Base-by-base conservation (phyloP, 2,888 invertebrate species). In the Crioceris asparagi region DNA sequence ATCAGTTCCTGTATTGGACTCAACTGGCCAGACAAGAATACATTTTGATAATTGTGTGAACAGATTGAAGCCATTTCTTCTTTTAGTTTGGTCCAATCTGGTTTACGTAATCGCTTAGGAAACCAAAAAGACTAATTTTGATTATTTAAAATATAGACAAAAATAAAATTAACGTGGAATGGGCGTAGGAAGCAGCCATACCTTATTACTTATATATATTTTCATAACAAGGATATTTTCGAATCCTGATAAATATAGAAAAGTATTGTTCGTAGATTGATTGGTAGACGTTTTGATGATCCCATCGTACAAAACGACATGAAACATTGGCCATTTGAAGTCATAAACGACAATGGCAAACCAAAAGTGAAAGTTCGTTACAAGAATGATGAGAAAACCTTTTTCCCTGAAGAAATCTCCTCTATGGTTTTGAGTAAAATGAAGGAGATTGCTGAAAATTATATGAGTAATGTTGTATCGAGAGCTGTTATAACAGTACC, bases 231-330 rank as follows among this genome's bases (percentile, higher is more conserved):
- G 21, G 6, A 12, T 6, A 25, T 25, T 12, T 25, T 25, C 6
- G 4, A 11, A 11, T 25, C 3, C 12, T 25, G 4, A 11, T 25
- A 25, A 25, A 11, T 27, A 5, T 10, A 11, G 2, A 14, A 27
- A n/a, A n/a, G n/a, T n/a, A n/a, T n/a, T n/a, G n/a, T n/a, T n/a
- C n/a, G n/a, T 15, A 27, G 27, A 27, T 64, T 88, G 39, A 85
- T 87, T 57, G 80, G 79, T 18, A 64, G 79, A 39, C 69, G 67
- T 44, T 80, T 69, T 62, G 68, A 69, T 40, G 79, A 80, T 50
- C 61, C 69, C n/a, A 58, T 68, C 6, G 74, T 81, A 2, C 77
- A 80, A 54, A 58, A 62, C 32, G 79, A 81, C 55, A 69, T 77
- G 53, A 74, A 75, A 56, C 66, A 68, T 50, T 79, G 77, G 68